Conservation (phyloP, 1,140 invertebrate species). For the Grapholita molesta region DNA sequence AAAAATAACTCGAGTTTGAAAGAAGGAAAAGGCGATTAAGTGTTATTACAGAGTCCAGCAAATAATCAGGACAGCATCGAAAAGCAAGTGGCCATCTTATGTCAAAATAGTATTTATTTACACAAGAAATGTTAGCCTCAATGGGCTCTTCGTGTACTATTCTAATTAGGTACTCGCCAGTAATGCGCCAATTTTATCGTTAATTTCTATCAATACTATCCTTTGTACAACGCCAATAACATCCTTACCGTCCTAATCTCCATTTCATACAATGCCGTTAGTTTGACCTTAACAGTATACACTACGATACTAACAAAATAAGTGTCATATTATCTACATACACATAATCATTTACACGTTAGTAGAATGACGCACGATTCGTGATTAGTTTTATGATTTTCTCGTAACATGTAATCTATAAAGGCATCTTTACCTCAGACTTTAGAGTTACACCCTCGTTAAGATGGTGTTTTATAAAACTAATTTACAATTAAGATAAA, state of each 20-base stretch:
- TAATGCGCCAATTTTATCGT: conserved; percentile 76
- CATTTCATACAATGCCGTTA: conserved; percentile 68
- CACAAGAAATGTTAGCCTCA: conserved; percentile 66
- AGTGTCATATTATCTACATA: conserved; percentile 74
- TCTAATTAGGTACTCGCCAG: conserved; percentile 78
- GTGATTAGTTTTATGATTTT: conserved; percentile 64
- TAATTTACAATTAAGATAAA: conserved; percentile 74
- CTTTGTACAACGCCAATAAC: conserved; percentile 77
- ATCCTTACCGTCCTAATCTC: conserved; percentile 64
- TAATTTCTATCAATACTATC: conserved; percentile 72
- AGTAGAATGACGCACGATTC: conserved; percentile 70
- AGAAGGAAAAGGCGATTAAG: conserved; percentile 27
- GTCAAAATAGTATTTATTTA: conserved; percentile 60
- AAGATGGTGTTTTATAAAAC: conserved; percentile 68
- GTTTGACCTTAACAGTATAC: conserved; percentile 64
- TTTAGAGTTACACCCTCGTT: conserved; percentile 75
- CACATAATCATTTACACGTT: conserved; percentile 65
- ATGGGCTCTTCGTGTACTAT: conserved; percentile 67
- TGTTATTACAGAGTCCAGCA: conserved; percentile 25
- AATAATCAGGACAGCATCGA: conserved; percentile 54
- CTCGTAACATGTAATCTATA: conserved; percentile 72
- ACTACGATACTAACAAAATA: conserved; percentile 73
- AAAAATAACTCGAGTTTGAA: conserved; percentile 7
- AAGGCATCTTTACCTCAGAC: conserved; percentile 78
- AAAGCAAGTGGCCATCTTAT: conserved; percentile 59